Percentiles rank a stretch among this genome's conserved stretches.
phyloP scores from a whole-genome alignment of 2,113 vertebrate species.

The Poecile atricapillus region DNA sequence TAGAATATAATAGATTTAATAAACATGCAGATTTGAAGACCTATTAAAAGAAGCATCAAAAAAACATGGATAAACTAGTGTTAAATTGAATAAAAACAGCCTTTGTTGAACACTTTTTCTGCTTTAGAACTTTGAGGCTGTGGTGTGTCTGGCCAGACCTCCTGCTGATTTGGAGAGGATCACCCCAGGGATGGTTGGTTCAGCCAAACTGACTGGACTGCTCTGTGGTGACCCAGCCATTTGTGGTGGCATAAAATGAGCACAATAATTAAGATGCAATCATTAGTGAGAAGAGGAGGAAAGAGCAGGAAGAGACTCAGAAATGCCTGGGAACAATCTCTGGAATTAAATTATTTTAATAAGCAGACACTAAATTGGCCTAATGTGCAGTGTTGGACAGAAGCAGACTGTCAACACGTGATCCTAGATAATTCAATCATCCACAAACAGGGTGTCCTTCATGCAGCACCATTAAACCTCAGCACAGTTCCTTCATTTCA shows the following conservation, averaged over 20 bases:
- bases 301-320: neutral
- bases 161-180: neutral
- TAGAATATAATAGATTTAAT: neutral
- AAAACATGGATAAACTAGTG: neutral
- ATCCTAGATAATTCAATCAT: conserved; percentile 50
- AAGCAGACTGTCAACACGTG: neutral
- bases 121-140: neutral
- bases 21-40: neutral
- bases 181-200: neutral
- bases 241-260: neutral
- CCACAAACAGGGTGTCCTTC: neutral
- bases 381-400: neutral
- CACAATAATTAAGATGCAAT: conserved; percentile 22
- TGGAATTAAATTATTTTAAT: conserved; percentile 41
- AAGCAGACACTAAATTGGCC: conserved; percentile 35
- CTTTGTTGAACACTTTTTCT: neutral
- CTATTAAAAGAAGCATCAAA: neutral
- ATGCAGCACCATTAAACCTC: neutral
- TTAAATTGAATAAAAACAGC: neutral
- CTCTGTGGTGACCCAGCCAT: neutral
- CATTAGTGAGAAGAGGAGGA: neutral
- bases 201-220: neutral
- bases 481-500: conserved; percentile 31
- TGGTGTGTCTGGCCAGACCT: neutral
- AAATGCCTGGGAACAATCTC: conserved; percentile 24